Evolutionary conservation across 2,888 invertebrate genomes (phyloP).

Genomic region (Leptopilina syphax): DNA sequence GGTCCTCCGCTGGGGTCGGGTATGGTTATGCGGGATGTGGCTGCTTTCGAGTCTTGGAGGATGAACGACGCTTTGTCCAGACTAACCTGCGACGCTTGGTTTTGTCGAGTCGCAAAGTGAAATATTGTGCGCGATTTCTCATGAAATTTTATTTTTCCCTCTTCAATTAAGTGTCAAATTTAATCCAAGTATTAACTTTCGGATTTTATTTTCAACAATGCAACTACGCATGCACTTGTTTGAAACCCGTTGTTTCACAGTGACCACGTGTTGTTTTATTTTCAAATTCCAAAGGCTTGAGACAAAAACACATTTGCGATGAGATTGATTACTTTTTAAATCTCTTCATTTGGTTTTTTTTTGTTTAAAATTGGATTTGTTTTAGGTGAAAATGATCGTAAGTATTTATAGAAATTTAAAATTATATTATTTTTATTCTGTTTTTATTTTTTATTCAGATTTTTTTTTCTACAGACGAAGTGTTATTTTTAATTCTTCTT

Average conservation of each 20-base stretch:
- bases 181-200: not conserved
- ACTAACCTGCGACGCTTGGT: constrained; percentile 45
- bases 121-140: not conserved
- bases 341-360: not conserved
- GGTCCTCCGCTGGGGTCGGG: constrained; percentile 58
- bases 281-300: constrained; percentile 35
- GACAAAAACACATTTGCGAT: constrained; percentile 34
- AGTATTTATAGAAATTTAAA: not conserved
- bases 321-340: constrained; percentile 23
- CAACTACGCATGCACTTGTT: constrained; percentile 35
- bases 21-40: constrained; percentile 11
- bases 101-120: not conserved
- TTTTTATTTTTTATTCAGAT: too few species aligned
- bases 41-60: constrained; percentile 59
- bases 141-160: too few species aligned
- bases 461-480: not conserved
- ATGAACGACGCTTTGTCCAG: constrained; percentile 60
- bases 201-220: constrained; percentile 8
- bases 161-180: not conserved
- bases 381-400: not conserved
- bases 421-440: not conserved
- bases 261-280: constrained; percentile 44
- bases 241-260: constrained; percentile 14
- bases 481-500: not conserved
- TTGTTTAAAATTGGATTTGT: not conserved